Percentiles rank a stretch among this genome's conserved stretches.
Evolutionary conservation across 2,797 vertebrate genomes (phyloP).

Genomic region (Diplodus puntazzo): DNA sequence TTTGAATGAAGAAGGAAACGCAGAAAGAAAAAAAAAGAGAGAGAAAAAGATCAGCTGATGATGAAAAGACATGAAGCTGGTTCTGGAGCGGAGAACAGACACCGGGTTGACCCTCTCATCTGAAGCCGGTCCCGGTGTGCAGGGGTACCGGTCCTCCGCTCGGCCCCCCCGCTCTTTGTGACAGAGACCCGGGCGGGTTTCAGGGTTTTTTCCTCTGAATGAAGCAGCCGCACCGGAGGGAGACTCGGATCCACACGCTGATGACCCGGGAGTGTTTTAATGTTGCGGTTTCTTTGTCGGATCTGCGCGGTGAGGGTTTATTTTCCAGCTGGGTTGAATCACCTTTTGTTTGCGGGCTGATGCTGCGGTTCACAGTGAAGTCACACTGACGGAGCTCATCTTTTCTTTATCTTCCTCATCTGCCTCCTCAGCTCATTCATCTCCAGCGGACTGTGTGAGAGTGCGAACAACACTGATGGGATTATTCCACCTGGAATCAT

Average conservation of each 20-base stretch:
- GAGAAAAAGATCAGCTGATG: constrained; percentile 34
- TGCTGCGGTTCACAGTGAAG: constrained; percentile 60
- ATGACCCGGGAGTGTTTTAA: not conserved
- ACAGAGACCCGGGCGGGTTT: constrained; percentile 49
- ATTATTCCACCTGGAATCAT: not conserved
- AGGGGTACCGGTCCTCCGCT: constrained; percentile 34
- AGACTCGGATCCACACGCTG: not conserved
- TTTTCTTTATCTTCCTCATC: constrained; percentile 3
- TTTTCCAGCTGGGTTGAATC: constrained; percentile 29
- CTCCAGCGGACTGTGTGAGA: not conserved
- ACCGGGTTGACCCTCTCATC: constrained; percentile 15
- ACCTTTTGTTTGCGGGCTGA: constrained; percentile 68
- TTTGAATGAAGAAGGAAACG: constrained; percentile 58
- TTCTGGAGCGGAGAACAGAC: not conserved
- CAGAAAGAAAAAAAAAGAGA: not conserved
- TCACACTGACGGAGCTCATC: constrained; percentile 48
- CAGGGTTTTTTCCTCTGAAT: constrained; percentile 40
- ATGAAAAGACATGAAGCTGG: constrained; percentile 33
- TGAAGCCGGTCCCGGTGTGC: constrained; percentile 40
- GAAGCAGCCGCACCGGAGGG: constrained; percentile 25
- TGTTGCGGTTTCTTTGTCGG: not conserved
- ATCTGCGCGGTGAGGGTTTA: not conserved
- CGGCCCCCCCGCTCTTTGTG: constrained; percentile 69
- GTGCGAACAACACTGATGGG: not conserved
- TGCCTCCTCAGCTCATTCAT: not conserved